These are phyloP conservation scores for Varroa destructor DNA, from an alignment of 1,140 invertebrate species.

Conservation along the genomic window DNA sequence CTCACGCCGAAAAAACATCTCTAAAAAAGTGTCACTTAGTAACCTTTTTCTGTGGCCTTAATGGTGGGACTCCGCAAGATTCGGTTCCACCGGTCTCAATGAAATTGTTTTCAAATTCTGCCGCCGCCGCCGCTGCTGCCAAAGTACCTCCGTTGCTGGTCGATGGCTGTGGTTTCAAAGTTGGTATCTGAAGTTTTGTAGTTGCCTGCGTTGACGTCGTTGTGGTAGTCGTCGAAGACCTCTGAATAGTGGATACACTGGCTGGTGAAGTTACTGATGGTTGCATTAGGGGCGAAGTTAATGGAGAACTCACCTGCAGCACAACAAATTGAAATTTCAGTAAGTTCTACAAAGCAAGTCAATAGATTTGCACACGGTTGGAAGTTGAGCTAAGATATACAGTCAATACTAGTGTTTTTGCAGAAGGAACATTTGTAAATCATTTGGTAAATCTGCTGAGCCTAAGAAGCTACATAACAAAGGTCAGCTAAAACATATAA, in stretches of 20 bases:
- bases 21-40: too few relatives aligned
- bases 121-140: background rate
- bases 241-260: conserved; percentile 36
- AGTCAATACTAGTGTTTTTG: too few relatives aligned
- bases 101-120: conserved; percentile 14
- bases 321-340: background rate
- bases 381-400: too few relatives aligned
- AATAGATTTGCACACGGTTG: too few relatives aligned
- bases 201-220: conserved; percentile 33
- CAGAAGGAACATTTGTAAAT: too few relatives aligned
- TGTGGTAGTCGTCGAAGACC: conserved; percentile 35
- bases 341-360: too few relatives aligned
- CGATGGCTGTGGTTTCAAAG: background rate
- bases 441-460: too few relatives aligned
- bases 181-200: conserved; percentile 21
- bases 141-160: background rate
- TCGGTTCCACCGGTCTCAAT: conserved; percentile 20
- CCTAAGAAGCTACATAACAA: too few relatives aligned
- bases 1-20: too few relatives aligned
- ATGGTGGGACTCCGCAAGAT: conserved; percentile 59
- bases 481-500: too few relatives aligned
- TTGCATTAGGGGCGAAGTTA: conserved; percentile 18
- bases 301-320: conserved; percentile 11
- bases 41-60: conserved; percentile 68
- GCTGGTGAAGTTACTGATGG: conserved; percentile 1